phyloP scores from a whole-genome alignment of 2,888 invertebrate genomes.

The Maniola hyperantus region DNA sequence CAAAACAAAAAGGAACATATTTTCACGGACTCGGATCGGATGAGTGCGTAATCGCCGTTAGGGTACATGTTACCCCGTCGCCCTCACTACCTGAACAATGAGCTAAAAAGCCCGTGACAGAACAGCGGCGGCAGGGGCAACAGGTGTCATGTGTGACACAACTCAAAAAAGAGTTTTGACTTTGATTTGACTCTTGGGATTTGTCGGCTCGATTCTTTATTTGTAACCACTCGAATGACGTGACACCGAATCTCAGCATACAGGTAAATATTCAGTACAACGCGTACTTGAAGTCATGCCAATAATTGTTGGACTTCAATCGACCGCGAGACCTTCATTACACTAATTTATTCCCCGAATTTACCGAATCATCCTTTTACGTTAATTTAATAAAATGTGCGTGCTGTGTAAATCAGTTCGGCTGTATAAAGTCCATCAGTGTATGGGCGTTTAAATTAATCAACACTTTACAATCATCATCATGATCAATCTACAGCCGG shows the following conservation, averaged over 20 bases:
- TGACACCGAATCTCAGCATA: constrained; percentile 61
- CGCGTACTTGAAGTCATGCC: constrained; percentile 74
- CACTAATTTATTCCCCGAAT: constrained; percentile 63
- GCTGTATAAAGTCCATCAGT: constrained; percentile 1
- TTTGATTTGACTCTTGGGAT: neutral
- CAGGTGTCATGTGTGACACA: too few species aligned
- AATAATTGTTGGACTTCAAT: constrained; percentile 75
- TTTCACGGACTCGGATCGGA: too few species aligned
- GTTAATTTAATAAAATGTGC: constrained; percentile 39
- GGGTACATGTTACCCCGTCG: too few species aligned
- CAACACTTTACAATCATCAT: too few species aligned
- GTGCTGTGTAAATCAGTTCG: neutral
- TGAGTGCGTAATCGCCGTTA: too few species aligned
- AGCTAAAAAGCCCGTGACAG: too few species aligned
- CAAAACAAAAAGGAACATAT: too few species aligned
- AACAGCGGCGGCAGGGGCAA: too few species aligned
- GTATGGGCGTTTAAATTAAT: neutral
- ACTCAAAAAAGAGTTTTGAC: too few species aligned
- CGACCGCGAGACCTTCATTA: constrained; percentile 64
- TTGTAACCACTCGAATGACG: constrained; percentile 50
- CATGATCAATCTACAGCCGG: too few species aligned
- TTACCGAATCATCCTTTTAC: constrained; percentile 53
- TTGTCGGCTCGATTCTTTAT: constrained; percentile 6
- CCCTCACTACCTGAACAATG: too few species aligned
- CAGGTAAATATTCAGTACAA: constrained; percentile 77